Base-by-base conservation (phyloP, 2,888 invertebrate genomes). In the Leptinotarsa peninsularis region DNA sequence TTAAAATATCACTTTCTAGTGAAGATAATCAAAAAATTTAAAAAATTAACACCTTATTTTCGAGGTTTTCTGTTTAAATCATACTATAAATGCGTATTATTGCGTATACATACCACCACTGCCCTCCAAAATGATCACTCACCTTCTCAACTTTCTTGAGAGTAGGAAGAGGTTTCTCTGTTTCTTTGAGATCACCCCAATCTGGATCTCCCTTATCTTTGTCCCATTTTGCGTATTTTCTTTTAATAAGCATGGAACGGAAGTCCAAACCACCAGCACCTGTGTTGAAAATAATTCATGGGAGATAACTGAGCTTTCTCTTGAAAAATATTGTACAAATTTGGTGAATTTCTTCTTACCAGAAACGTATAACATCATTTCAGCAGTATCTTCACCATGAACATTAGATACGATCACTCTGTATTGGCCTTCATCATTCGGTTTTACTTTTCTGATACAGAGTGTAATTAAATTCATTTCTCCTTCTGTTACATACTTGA, bases 221-320 rank as follows among this genome's bases (percentile, higher is more conserved):
- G 77, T 92, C 95, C 97, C 97, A 97, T 91, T 96, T 96, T 84
- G 95, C 95, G 88, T 97, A 97, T 90, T 96, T 96, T 86, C 97
- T 94, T 91, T 97, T 98, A 90, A 98, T 98, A 84, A 99, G 91
- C 95, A 99, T 95, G 79, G 98, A 94, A 90, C 99, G 94, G 95
- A 99, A 99, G 90, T 99, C 99, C 95, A 99, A 96, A 82, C 98
- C 98, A 90, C 97, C 97, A 80, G 98, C 94, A 90, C 98, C 98
- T 58, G 13, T 21, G n/a, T 17, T 95, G 80, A 18, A 67, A 58
- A 69, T 72, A 33, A 63, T 63, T 15, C 66, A 72, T 58, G 23
- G 2, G 1, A n/a, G n/a, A 17, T 52, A 17, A 52, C n/a, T 52
- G n/a, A 43, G 43, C 2, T 43, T 10, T 43, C 43, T 43, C 10